Conservation (phyloP, 2,888 invertebrate genomes). For the Seira ritae region DNA sequence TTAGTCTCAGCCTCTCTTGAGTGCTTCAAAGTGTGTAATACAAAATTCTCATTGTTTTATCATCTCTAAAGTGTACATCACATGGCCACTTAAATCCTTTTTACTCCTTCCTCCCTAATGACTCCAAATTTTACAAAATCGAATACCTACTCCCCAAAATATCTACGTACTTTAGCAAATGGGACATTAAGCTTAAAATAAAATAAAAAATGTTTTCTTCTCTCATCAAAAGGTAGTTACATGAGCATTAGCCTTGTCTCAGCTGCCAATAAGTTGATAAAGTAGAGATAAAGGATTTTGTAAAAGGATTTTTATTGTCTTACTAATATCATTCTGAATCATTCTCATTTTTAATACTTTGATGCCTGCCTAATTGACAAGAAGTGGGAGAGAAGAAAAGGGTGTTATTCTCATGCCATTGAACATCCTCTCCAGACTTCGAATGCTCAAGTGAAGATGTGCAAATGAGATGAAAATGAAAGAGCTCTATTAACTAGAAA, state of each 20-base stretch:
- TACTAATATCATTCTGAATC: not conserved
- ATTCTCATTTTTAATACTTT: not conserved
- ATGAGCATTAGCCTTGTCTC: not conserved
- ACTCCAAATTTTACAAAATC: too few species aligned
- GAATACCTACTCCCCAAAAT: not conserved
- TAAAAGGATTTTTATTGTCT: slow-evolving; percentile 5
- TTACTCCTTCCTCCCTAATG: slow-evolving; percentile 1
- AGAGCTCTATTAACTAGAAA: not conserved
- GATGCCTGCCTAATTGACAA: not conserved
- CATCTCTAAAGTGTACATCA: not conserved
- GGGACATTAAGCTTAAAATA: not conserved
- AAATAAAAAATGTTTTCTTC: not conserved
- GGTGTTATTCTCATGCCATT: not conserved
- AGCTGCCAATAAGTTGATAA: slow-evolving; percentile 1
- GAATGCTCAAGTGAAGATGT: not conserved
- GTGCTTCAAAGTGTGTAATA: not conserved
- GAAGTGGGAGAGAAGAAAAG: not conserved
- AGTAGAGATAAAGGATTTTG: slow-evolving; percentile 2
- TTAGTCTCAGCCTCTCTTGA: not conserved
- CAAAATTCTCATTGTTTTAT: not conserved
- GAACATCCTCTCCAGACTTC: too few species aligned
- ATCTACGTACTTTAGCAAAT: not conserved
- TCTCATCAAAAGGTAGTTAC: not conserved
- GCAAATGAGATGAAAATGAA: slow-evolving; percentile 2
- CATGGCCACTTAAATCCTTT: not conserved